These are phyloP conservation scores for Popillia japonica DNA, from an alignment of 1,140 invertebrate species.

Conservation along the genomic window DNA sequence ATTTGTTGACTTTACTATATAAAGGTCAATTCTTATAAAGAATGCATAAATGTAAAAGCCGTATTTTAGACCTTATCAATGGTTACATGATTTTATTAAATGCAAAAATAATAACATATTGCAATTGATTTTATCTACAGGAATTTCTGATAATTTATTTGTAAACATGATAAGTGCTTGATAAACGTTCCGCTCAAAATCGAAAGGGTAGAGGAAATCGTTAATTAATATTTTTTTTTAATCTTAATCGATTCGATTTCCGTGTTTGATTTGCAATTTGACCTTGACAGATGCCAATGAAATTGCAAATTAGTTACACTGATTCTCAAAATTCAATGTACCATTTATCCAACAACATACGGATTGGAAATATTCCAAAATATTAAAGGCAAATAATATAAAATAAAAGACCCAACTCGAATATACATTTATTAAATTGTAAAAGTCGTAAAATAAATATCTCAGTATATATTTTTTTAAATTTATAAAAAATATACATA, in stretches of 20 bases:
- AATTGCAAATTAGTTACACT: not conserved
- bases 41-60: too few species aligned
- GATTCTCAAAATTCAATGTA: not conserved
- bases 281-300: not conserved
- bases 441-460: constrained; percentile 24
- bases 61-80: too few species aligned
- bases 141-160: not conserved
- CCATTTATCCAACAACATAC: too few species aligned
- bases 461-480: constrained; percentile 5
- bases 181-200: not conserved
- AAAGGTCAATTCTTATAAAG: too few species aligned
- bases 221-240: not conserved
- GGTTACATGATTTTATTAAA: too few species aligned
- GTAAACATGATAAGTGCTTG: not conserved
- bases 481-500: constrained; percentile 28
- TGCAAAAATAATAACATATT: too few species aligned
- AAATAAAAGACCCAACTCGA: not conserved
- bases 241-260: not conserved
- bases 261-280: not conserved
- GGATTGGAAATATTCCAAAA: too few species aligned
- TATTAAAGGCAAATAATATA: not conserved
- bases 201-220: not conserved
- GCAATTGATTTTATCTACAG: too few species aligned
- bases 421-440: constrained; percentile 21
- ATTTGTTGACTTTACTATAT: too few species aligned